phyloP scores from a whole-genome alignment of 2,113 vertebrate species.

The Alosa alosa region DNA sequence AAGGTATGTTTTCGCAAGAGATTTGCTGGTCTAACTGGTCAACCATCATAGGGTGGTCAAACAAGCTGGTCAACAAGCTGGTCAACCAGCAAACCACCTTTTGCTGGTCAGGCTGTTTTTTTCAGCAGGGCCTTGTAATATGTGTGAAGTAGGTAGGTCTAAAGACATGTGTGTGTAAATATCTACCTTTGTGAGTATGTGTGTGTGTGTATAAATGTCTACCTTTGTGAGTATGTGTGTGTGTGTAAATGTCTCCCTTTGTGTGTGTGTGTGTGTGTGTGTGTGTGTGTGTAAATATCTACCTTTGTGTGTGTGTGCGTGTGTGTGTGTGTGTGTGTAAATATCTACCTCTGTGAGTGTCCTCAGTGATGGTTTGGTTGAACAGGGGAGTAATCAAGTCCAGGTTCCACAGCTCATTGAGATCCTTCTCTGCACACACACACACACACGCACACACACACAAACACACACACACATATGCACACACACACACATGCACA shows the following conservation, averaged over 20 bases:
- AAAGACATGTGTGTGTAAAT: too few relatives aligned
- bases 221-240: background rate
- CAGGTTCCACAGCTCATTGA: constrained; percentile 56
- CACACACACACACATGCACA: too few relatives aligned
- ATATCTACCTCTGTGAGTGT: constrained; percentile 4
- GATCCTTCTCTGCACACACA: constrained; percentile 56
- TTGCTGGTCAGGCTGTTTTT: too few relatives aligned
- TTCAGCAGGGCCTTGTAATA: too few relatives aligned
- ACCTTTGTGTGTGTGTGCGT: background rate
- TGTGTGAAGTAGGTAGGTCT: too few relatives aligned
- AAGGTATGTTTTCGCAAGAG: too few relatives aligned
- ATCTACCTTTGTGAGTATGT: background rate
- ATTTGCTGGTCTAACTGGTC: too few relatives aligned
- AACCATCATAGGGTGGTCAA: too few relatives aligned
- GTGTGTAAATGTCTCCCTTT: background rate
- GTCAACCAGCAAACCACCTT: too few relatives aligned
- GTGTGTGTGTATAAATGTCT: too few relatives aligned
- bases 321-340: background rate
- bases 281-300: background rate
- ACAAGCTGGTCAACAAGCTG: too few relatives aligned
- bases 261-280: background rate
- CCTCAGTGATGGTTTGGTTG: constrained; percentile 65
- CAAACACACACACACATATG: background rate
- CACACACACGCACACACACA: background rate
- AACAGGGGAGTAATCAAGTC: constrained; percentile 62